Percentiles rank a stretch among this genome's conserved stretches.
Conservation (phyloP, 2,113 vertebrate species). For the Phalacrocorax aristotelis region DNA sequence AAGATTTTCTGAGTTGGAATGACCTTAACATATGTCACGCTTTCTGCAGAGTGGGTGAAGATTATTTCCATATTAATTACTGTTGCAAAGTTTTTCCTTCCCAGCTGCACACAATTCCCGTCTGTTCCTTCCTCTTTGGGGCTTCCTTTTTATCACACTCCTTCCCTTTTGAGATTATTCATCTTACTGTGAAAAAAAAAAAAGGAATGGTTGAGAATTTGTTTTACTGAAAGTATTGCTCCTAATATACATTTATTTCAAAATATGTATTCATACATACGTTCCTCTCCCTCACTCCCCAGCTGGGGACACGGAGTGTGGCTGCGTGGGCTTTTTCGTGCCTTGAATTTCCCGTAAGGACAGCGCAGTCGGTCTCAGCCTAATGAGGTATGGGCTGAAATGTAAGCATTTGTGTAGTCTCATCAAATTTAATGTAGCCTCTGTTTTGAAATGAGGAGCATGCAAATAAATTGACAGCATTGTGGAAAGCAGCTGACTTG, state of each 20-base stretch:
- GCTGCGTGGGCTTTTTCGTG: background rate
- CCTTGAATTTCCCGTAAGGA: background rate
- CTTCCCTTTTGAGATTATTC: background rate
- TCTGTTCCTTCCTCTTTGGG: background rate
- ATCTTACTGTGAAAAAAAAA: background rate
- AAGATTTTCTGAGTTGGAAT: conserved; percentile 17
- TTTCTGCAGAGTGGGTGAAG: background rate
- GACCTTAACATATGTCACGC: background rate
- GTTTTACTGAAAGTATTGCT: background rate
- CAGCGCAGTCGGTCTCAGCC: background rate
- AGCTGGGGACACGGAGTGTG: background rate
- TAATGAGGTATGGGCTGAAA: background rate
- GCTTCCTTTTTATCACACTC: background rate
- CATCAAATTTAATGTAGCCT: background rate
- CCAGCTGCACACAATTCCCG: background rate
- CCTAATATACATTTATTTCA: background rate
- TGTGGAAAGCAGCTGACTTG: background rate
- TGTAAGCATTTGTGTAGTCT: background rate
- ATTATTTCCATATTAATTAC: conserved; percentile 25
- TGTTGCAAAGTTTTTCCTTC: background rate
- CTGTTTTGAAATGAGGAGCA: background rate
- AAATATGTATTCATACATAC: too few species aligned
- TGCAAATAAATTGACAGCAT: background rate
- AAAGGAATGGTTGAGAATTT: background rate
- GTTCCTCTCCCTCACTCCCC: too few species aligned